A percentile compares a stretch with the other conserved stretches of the same genome.
Evolutionary conservation across 2,888 invertebrate genomes (phyloP).

Genomic region (Leptodirus hochenwartii): DNA sequence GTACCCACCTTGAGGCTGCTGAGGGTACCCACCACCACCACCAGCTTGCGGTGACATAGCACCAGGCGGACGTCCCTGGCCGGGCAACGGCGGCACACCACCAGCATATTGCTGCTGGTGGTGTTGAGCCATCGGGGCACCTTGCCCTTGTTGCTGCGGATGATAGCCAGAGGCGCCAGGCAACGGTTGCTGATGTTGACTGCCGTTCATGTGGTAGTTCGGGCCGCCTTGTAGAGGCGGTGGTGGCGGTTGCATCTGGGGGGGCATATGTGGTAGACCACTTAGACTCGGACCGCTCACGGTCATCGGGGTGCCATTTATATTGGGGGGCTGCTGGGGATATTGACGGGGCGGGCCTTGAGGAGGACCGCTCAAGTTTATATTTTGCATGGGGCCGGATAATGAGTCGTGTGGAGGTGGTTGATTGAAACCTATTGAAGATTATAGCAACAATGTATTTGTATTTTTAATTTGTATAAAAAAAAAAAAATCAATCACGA

Average conservation of each 20-base stretch:
- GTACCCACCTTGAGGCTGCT: constrained; percentile 19
- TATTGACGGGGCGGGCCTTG: constrained; percentile 15
- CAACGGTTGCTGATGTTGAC: constrained; percentile 16
- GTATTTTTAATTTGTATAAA: too few relatives aligned
- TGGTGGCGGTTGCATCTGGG: constrained; percentile 32
- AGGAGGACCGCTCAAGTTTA: constrained; percentile 23
- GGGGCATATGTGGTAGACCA: too few relatives aligned
- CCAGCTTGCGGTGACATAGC: too few relatives aligned
- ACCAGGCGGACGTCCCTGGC: constrained; percentile 17
- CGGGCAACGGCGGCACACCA: constrained; percentile 9
- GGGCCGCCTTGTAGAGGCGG: constrained; percentile 17
- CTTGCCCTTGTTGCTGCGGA: too few relatives aligned
- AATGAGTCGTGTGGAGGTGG: constrained; percentile 7
- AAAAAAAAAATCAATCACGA: too few relatives aligned
- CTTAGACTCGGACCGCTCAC: constrained; percentile 12
- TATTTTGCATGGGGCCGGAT: constrained; percentile 21
- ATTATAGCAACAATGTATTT: too few relatives aligned
- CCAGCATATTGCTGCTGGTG: constrained; percentile 11
- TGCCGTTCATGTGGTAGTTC: constrained; percentile 17
- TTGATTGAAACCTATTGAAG: constrained; percentile 5
- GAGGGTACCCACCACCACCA: constrained; percentile 17
- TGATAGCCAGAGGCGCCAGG: constrained; percentile 15
- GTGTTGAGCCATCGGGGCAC: too few relatives aligned
- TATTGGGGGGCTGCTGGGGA: too few relatives aligned
- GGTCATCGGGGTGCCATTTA: constrained; percentile 9